Base-by-base conservation (phyloP, 2,797 vertebrate species). In the Triplophysa bombifrons region DNA sequence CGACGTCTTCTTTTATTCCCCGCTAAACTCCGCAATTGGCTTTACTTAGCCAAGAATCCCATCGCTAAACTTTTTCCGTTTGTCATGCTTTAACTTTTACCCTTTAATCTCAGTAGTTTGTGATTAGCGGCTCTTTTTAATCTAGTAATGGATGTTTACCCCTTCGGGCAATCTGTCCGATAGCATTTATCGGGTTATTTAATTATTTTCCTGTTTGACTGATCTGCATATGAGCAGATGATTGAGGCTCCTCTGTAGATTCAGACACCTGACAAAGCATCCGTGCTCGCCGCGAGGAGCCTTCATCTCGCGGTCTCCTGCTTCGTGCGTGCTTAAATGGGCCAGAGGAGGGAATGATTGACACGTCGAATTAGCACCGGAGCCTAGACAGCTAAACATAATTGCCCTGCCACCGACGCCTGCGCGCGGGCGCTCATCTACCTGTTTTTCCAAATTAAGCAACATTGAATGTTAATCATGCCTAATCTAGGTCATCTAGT, bases 71-170 rank as follows among this genome's bases (percentile, higher is more conserved):
- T 87, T 87, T 85, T 85, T 74, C 74, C 86, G 67, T 74, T 81
- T 87, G 85, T 70, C 83, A 78, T 86, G 85, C 82, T 82, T 87
- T 86, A 87, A 84, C 84, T 84, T 86, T 88, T 60, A 68, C 73
- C 84, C 88, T 92, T 90, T 87, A 86, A 89, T 83, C 76, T 76
- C 48, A 83, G 69, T 66, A 83, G n/a, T 88, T 88, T 85, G 69
- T 86, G 80, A 81, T 88, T 87, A 83, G 78, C 72, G 72, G 83
- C 82, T 80, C 80, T 84, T 83, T 88, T 88, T 88, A 85, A 87
- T 88, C 86, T 81, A 66, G 77, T 86, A 84, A 87, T 84, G 83
- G 82, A 84, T 84, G 82, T 84, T 88, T 81, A 82, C 85, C 69
- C 67, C 76, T 83, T 74, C 72, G 83, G 83, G 83, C 86, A 81